phyloP scores from a whole-genome alignment of 2,797 vertebrate species.

The Lagodon rhomboides region DNA sequence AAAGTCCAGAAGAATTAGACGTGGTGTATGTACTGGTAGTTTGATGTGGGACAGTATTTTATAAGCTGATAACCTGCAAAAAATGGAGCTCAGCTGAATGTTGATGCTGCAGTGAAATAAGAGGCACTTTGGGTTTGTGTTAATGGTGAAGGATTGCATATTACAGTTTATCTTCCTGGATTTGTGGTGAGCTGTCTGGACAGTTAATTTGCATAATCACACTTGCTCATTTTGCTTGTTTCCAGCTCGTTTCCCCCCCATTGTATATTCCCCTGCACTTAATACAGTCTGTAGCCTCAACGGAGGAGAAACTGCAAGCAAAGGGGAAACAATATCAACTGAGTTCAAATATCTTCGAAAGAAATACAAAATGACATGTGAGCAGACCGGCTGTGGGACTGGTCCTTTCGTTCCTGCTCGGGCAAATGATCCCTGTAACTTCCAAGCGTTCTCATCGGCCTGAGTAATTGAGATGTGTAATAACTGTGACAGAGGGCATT shows the following conservation, averaged over 20 bases:
- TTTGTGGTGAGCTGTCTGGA: background rate
- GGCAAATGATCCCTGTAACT: slow-evolving; percentile 73
- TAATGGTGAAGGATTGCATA: background rate
- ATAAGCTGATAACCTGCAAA: too few relatives aligned
- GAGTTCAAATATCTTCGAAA: slow-evolving; percentile 27
- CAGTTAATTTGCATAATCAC: slow-evolving; percentile 26
- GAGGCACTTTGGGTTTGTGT: background rate
- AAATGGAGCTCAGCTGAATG: background rate
- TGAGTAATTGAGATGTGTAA: slow-evolving; percentile 82
- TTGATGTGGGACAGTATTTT: background rate
- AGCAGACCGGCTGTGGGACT: slow-evolving; percentile 60
- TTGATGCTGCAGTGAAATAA: background rate
- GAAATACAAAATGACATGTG: slow-evolving; percentile 46
- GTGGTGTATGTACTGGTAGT: background rate
- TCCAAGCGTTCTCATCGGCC: slow-evolving; percentile 57
- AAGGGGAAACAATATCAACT: slow-evolving; percentile 50
- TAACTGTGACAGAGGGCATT: slow-evolving; percentile 84
- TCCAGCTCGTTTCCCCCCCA: slow-evolving; percentile 27
- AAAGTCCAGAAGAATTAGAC: background rate
- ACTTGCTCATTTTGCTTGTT: slow-evolving; percentile 14
- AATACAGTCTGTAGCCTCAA: background rate
- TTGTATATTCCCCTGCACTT: slow-evolving; percentile 21
- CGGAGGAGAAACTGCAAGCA: slow-evolving; percentile 30
- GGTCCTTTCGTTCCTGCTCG: slow-evolving; percentile 50
- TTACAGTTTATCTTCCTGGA: slow-evolving; percentile 1